Percentiles rank a stretch among this genome's conserved stretches.
Evolutionary conservation across 2,888 invertebrate genomes (phyloP).

Genomic region (Ophion slaviceki): DNA sequence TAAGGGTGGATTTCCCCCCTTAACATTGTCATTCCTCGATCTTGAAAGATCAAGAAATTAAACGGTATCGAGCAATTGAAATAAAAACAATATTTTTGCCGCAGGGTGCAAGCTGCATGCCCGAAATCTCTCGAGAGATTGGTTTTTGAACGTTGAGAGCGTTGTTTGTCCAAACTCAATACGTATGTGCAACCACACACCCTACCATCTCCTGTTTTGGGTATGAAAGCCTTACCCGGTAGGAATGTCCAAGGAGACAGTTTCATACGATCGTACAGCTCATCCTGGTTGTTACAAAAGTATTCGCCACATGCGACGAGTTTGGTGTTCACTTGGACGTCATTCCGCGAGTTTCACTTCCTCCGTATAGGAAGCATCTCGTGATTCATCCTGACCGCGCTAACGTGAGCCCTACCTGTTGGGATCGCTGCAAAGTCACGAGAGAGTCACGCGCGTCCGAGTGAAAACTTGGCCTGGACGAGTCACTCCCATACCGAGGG

Average conservation of each 20-base stretch:
- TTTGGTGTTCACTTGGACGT: conserved; percentile 21
- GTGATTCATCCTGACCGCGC: conserved; percentile 56
- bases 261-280: background rate
- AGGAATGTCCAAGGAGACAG: conserved; percentile 41
- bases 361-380: conserved; percentile 43
- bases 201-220: background rate
- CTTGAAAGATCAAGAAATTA: background rate
- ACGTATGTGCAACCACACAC: background rate
- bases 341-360: conserved; percentile 61
- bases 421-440: conserved; percentile 23
- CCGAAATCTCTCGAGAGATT: background rate
- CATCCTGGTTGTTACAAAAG: conserved; percentile 44
- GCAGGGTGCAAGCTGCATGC: too few relatives aligned
- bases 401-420: conserved; percentile 18
- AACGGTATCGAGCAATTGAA: background rate
- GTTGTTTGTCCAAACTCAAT: too few relatives aligned
- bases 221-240: conserved; percentile 46
- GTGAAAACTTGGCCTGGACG: conserved; percentile 40
- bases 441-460: conserved; percentile 29
- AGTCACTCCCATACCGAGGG: conserved; percentile 2
- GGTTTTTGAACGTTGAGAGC: background rate
- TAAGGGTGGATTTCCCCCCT: too few relatives aligned
- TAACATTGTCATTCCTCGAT: too few relatives aligned
- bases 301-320: conserved; percentile 1
- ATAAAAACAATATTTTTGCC: conserved; percentile 4